Percentiles rank a stretch among this genome's conserved stretches.
These are phyloP conservation scores for Gerosis bhagava DNA, from an alignment of 2,888 invertebrate species.

Conservation along the genomic window DNA sequence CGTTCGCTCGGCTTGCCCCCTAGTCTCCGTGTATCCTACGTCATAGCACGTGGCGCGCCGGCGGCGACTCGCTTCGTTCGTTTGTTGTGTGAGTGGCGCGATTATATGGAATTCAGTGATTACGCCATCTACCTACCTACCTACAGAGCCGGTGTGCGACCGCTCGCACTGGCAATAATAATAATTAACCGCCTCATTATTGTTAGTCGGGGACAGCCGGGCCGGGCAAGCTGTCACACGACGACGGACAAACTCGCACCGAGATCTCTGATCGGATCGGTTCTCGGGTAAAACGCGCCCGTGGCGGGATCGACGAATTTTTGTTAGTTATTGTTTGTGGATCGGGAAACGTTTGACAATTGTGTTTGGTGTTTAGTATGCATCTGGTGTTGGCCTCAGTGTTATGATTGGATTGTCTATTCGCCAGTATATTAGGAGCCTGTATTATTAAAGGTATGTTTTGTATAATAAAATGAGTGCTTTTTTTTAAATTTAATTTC, in stretches of 20 bases:
- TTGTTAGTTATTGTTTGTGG: conserved; percentile 3
- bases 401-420: conserved; percentile 53
- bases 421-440: too few species aligned
- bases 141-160: conserved; percentile 51
- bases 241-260: conserved; percentile 56
- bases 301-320: too few species aligned
- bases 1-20: conserved; percentile 46
- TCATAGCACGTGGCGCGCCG: conserved; percentile 65
- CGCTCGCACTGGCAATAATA: conserved; percentile 62
- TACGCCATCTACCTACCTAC: conserved; percentile 63
- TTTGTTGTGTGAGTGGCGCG: conserved; percentile 51
- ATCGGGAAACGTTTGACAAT: conserved; percentile 4
- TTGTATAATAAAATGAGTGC: too few species aligned
- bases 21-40: conserved; percentile 46
- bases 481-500: too few species aligned
- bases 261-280: conserved; percentile 42
- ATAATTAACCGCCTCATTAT: conserved; percentile 69
- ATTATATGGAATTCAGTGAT: conserved; percentile 68
- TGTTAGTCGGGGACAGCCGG: conserved; percentile 48
- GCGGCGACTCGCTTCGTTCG: conserved; percentile 45
- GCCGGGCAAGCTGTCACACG: conserved; percentile 26
- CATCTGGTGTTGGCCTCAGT: conserved; percentile 38
- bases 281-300: too few species aligned
- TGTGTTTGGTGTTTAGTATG: conserved; percentile 15
- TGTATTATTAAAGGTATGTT: too few species aligned